A percentile compares a stretch with the other conserved stretches of the same genome.
phyloP scores from a whole-genome alignment of 2,888 invertebrate genomes.

The Ormyrus thymus region DNA sequence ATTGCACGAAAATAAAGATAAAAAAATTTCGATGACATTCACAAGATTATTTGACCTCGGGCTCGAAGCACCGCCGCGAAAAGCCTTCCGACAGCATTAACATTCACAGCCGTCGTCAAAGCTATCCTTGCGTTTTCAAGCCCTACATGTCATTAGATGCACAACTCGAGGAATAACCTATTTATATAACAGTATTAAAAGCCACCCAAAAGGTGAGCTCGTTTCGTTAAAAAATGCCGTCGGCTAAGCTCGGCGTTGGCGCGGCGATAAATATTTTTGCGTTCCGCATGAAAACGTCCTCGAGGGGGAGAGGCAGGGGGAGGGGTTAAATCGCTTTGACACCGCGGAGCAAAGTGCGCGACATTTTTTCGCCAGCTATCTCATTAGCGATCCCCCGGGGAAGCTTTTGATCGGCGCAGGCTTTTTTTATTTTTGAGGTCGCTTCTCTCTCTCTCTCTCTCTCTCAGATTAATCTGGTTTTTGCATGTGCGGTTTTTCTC shows the following conservation, averaged over 20 bases:
- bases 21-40: too few species aligned
- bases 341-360: conserved; percentile 1
- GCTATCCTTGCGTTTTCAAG: too few species aligned
- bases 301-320: neutral
- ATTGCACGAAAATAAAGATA: too few species aligned
- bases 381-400: conserved; percentile 45
- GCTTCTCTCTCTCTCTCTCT: neutral
- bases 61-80: too few species aligned
- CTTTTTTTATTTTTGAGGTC: conserved; percentile 32
- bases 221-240: conserved; percentile 44
- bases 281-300: conserved; percentile 18
- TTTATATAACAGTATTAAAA: conserved; percentile 4
- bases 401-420: conserved; percentile 34
- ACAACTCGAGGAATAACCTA: neutral
- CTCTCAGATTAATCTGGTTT: conserved; percentile 43
- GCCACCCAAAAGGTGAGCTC: neutral
- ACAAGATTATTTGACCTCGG: too few species aligned
- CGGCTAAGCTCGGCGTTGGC: neutral
- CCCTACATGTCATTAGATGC: conserved; percentile 26
- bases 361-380: conserved; percentile 39
- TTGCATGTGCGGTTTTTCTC: neutral
- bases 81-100: too few species aligned
- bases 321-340: conserved; percentile 30
- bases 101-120: too few species aligned
- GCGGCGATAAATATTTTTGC: conserved; percentile 25